Base-by-base conservation (phyloP, 2,797 vertebrate species). In the Chaetodon trifasciatus region DNA sequence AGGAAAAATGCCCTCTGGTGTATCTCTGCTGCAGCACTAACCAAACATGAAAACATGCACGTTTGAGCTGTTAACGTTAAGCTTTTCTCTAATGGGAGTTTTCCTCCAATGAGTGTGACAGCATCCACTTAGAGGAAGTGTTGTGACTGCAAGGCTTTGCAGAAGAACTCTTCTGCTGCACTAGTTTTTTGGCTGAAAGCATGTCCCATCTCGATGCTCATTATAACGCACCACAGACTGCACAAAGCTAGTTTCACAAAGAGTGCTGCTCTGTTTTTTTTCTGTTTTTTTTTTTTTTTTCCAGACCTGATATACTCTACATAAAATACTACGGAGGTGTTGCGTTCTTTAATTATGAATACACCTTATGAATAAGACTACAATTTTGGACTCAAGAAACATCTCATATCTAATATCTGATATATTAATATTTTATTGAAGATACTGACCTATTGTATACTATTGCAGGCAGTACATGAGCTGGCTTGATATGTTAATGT, bases 71-170 rank as follows among this genome's bases (percentile, higher is more conserved):
- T 55, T 78, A 16, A 76, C 68, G 69, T 69, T 79, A 35, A 64
- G 53, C 53, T 82, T 67, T 35, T 46, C 70, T 83, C 66, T 76
- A 57, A 76, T 66, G 65, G 82, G 66, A 69, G 39, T 70, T 71
- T 75, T 49, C 53, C 56, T 80, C 55, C 81, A 84, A 87, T 72
- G 57, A 89, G 77, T 55, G 46, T 67, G 74, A 74, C 74, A 74
- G 67, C 49, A n/a, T 76, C 70, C 68, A 81, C 78, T 79, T 70
- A 57, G 28, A 6, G 15, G 46, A 57, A 74, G 64, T 35, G 62
- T 78, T 67, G 35, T 78, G 32, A 62, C 84, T 81, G 81, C 69
- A 57, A 71, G 68, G 42, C 35, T 74, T 21, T 15, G 50, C 35
- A 71, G 61, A 57, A 61, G 2, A 69, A 52, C 42, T 70, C 42